Percentiles rank a stretch among this genome's conserved stretches.
These are phyloP conservation scores for Phenganax stokvisi DNA, from an alignment of 92 coral and sea anemone species.

Conservation along the genomic window DNA sequence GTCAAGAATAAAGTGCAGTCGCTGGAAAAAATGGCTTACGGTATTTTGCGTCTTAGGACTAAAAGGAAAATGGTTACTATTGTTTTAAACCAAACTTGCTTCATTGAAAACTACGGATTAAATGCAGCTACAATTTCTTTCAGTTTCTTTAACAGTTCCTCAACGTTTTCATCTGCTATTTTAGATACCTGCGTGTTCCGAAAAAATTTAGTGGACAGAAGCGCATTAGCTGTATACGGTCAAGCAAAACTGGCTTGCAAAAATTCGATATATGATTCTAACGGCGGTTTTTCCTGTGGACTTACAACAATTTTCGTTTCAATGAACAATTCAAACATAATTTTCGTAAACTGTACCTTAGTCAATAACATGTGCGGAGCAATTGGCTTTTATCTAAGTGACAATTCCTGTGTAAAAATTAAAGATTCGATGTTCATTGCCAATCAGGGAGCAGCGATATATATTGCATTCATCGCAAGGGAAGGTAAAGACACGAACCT, in stretches of 20 bases:
- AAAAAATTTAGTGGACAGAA: not conserved
- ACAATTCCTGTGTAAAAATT: not conserved
- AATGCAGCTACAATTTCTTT: not conserved
- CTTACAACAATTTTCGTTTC: conserved; percentile 7
- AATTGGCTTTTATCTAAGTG: conserved; percentile 12
- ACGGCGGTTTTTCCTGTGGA: not conserved
- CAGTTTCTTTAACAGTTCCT: not conserved
- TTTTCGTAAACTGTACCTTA: conserved; percentile 3
- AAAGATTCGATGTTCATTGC: conserved; percentile 16
- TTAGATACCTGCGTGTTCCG: not conserved
- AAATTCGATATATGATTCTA: not conserved
- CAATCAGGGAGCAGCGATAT: conserved; percentile 38
- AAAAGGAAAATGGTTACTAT: not conserved
- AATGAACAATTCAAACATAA: conserved; percentile 18
- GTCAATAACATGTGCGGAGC: conserved; percentile 8
- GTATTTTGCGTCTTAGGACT: not conserved
- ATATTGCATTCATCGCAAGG: conserved; percentile 27
- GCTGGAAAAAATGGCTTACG: no score
- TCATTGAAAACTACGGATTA: no score
- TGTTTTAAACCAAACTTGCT: no score
- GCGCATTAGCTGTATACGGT: not conserved
- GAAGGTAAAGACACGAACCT: conserved; percentile 14
- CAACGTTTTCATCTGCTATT: not conserved
- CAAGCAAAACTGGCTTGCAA: conserved; percentile 1
- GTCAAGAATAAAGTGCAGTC: not conserved